Evolutionary conservation across 2,888 invertebrate genomes (phyloP).

Genomic region (Polietes domitor): DNA sequence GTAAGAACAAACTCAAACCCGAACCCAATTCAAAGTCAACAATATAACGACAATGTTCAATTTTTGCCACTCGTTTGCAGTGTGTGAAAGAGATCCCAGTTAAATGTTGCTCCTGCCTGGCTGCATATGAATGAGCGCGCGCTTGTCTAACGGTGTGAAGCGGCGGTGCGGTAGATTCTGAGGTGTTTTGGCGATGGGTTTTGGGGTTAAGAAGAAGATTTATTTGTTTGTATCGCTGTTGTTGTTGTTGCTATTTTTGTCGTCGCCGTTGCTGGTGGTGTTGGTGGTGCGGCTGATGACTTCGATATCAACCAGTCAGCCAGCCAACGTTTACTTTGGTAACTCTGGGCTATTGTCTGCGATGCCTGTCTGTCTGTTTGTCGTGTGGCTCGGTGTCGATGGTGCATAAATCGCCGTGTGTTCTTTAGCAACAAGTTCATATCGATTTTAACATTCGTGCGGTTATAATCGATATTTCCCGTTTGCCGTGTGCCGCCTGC

Average conservation of each 20-base stretch:
- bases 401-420: slow-evolving; percentile 67
- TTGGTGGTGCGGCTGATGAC: neutral
- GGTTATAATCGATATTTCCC: slow-evolving; percentile 60
- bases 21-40: neutral
- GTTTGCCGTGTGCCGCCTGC: slow-evolving; percentile 11
- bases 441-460: slow-evolving; percentile 64
- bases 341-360: slow-evolving; percentile 17
- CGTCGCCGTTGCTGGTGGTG: neutral
- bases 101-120: neutral
- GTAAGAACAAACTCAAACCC: no score
- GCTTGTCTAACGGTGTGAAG: neutral
- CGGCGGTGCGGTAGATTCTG: neutral
- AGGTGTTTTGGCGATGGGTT: neutral
- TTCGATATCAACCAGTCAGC: slow-evolving; percentile 37
- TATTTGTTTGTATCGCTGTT: slow-evolving; percentile 6
- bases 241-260: neutral
- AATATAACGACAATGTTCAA: neutral
- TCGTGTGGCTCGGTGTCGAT: slow-evolving; percentile 36
- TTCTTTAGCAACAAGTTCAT: slow-evolving; percentile 68
- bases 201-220: neutral
- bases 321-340: slow-evolving; percentile 11
- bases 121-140: neutral
- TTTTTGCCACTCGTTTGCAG: neutral
- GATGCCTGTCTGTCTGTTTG: slow-evolving; percentile 10
- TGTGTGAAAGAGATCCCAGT: neutral